phyloP scores from a whole-genome alignment of 1,140 invertebrate genomes.

The Calosoma granatense region DNA sequence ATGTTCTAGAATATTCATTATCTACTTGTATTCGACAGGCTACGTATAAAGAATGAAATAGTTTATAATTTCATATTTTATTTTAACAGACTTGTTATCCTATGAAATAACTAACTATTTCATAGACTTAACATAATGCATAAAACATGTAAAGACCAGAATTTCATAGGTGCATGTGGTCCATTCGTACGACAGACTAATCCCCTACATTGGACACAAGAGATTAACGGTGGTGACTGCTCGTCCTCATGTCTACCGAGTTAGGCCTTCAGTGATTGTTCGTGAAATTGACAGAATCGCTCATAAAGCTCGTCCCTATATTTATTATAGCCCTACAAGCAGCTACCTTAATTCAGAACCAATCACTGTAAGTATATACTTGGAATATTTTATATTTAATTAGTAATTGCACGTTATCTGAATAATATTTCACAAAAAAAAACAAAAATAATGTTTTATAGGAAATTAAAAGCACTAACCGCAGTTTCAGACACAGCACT shows the following conservation, averaged over 20 bases:
- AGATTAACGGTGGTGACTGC: constrained; percentile 49
- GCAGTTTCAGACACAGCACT: too few species aligned
- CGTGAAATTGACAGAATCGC: constrained; percentile 62
- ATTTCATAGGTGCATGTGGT: constrained; percentile 32
- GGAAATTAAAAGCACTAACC: too few species aligned
- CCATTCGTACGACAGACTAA: constrained; percentile 32
- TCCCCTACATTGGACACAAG: constrained; percentile 54
- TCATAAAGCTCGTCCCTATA: constrained; percentile 46
- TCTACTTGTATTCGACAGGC: too few species aligned
- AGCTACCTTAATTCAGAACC: constrained; percentile 65
- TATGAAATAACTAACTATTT: too few species aligned
- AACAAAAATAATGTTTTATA: too few species aligned
- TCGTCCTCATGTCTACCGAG: constrained; percentile 47
- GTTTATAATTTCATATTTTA: too few species aligned
- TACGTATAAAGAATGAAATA: too few species aligned
- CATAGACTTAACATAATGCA: too few species aligned
- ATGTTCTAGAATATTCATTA: too few species aligned
- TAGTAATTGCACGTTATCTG: background rate
- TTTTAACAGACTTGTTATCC: too few species aligned
- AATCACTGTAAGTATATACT: constrained; percentile 48
- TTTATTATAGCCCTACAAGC: constrained; percentile 54
- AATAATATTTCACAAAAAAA: too few species aligned
- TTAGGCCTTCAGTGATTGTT: constrained; percentile 57
- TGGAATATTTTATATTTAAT: background rate
- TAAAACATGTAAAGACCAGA: too few species aligned